Base-by-base conservation (phyloP, 2,113 vertebrate species). In the Jaculus jaculus region DNA sequence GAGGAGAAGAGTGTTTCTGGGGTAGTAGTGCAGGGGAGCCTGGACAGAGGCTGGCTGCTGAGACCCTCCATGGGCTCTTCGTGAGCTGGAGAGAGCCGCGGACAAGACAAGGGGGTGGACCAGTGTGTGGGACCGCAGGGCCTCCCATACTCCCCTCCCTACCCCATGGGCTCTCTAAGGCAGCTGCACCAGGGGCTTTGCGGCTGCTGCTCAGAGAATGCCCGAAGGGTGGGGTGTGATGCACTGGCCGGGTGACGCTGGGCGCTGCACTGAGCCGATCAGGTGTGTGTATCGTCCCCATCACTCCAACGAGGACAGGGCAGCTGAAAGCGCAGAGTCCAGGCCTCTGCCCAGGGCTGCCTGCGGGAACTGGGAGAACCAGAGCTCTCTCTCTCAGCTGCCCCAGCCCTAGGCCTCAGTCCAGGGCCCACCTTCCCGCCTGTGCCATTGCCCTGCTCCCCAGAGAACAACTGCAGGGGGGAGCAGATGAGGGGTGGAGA, bases 191-290 rank as follows among this genome's bases (percentile, higher is more conserved):
- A 0, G 20, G 4, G 61, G 18, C 42, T 72, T 18, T 9, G n/a
- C 1, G 23, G 28, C 5, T 47, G 42, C 42, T 47, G 42, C 11
- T 9, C 13, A 18, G n/a, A 12, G 69, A 5, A 69, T 18, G 32
- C 32, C 6, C 54, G 20, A 10, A 47, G 0, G 23, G 11, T 8
- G 3, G 1, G 1, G 4, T 0, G 23, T 54, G 15, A 11, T 17
- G 4, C 1, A 10, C 58, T 0, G 6, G 3, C 75, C 3, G 30
- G 17, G 7, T 1, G 13, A 15, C 0, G 13, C 65, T 37, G 3
- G 2, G 28, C 13, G 1, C 42, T 0, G 26, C 0, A 17, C 58
- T 20, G 2, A 39, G 75, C 72, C 10, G 54, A 26, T 26, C 26
- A 10, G 4, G 66, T 32, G n/a, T 18, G 30, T 32, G n/a, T 15